Conservation (phyloP, 2,797 vertebrate species). For the Loris lydekkerianus region DNA sequence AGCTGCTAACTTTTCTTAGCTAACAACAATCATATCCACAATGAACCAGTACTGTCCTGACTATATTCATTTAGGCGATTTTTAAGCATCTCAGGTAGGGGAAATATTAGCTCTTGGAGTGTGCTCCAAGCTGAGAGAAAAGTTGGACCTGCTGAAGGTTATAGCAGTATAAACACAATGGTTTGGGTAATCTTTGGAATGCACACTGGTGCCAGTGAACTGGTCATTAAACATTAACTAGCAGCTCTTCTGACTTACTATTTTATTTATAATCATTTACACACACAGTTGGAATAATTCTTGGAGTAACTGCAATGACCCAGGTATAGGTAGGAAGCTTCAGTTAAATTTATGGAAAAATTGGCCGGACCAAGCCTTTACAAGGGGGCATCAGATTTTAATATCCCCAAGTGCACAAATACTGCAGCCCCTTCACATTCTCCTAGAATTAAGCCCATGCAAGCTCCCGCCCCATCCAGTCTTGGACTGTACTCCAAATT, state of each 20-base stretch:
- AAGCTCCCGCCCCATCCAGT: neutral
- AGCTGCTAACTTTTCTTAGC: neutral
- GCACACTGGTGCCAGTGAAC: conserved; percentile 59
- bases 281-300: neutral
- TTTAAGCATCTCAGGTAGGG: conserved; percentile 51
- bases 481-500: neutral
- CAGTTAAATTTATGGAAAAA: neutral
- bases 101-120: conserved; percentile 45
- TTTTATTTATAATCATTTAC: conserved; percentile 72
- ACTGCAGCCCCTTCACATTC: neutral
- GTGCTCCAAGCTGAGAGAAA: conserved; percentile 48
- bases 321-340: neutral
- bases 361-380: neutral
- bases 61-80: conserved; percentile 38
- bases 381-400: neutral
- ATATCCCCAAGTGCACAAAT: neutral
- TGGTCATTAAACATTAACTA: conserved; percentile 76
- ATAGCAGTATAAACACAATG: conserved; percentile 60
- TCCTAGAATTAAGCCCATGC: neutral
- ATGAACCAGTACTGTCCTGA: neutral
- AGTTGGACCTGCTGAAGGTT: conserved; percentile 53
- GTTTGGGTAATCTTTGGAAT: conserved; percentile 69
- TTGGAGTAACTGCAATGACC: neutral
- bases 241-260: conserved; percentile 35
- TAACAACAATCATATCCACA: neutral